Percentiles rank a stretch among this genome's conserved stretches.
Conservation (phyloP, 2,797 vertebrate species). For the Bradypodion ventrale region DNA sequence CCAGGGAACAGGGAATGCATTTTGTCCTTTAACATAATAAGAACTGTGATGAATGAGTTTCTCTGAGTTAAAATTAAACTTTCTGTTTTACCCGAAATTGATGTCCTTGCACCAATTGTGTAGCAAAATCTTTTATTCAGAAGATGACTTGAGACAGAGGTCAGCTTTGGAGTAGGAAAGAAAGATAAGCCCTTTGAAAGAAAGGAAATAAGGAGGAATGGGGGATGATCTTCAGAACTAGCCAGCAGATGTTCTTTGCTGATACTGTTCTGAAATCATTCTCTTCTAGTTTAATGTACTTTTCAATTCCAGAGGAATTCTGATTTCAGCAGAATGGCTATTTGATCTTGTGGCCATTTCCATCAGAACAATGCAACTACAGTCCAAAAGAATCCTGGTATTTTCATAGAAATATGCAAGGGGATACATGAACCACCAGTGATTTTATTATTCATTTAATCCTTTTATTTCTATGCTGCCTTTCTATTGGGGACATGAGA, state of each 20-base stretch:
- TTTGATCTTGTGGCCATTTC: neutral
- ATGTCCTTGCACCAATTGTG: constrained; percentile 18
- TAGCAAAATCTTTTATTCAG: neutral
- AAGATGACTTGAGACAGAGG: neutral
- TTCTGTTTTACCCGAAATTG: constrained; percentile 24
- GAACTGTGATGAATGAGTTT: constrained; percentile 6
- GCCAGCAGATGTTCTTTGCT: neutral
- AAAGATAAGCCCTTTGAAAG: neutral
- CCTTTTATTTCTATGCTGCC: no score
- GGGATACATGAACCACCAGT: neutral
- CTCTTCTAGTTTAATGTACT: neutral
- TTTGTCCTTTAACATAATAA: constrained; percentile 35
- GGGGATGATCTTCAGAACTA: neutral
- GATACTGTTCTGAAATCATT: neutral
- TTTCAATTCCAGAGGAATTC: neutral
- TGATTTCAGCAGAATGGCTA: neutral
- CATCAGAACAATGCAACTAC: neutral
- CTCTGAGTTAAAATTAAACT: constrained; percentile 31
- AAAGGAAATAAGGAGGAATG: neutral
- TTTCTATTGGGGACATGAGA: neutral
- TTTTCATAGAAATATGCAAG: neutral
- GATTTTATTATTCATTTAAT: no score
- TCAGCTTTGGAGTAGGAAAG: neutral
- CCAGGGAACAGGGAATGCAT: neutral
- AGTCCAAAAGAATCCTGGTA: neutral